Percentiles rank a stretch among this genome's conserved stretches.
phyloP scores from a whole-genome alignment of 2,888 invertebrate genomes.

The Stenotaenia linearis region DNA sequence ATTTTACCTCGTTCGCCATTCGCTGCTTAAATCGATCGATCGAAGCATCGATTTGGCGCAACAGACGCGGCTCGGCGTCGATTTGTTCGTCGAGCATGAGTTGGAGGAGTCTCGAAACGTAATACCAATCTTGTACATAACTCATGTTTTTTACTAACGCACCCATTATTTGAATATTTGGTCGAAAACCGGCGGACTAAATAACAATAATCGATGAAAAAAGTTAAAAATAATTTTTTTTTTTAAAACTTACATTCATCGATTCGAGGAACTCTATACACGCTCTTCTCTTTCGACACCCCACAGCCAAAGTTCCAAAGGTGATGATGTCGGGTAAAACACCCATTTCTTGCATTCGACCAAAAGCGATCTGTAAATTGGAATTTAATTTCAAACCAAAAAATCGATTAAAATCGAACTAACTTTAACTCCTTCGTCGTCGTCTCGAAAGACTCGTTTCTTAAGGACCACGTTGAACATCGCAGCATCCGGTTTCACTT shows the following conservation, averaged over 20 bases:
- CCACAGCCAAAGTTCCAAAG: slow-evolving; percentile 75
- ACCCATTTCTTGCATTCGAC: slow-evolving; percentile 50
- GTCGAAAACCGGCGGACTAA: slow-evolving; percentile 53
- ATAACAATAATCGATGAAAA: too few relatives aligned
- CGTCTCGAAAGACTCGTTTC: slow-evolving; percentile 63
- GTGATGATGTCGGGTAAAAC: slow-evolving; percentile 67
- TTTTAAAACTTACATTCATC: slow-evolving; percentile 59
- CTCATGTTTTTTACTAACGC: slow-evolving; percentile 65
- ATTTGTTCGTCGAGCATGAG: slow-evolving; percentile 58
- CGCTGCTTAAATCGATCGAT: slow-evolving; percentile 54
- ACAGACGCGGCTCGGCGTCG: slow-evolving; percentile 57
- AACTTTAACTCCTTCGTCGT: slow-evolving; percentile 61
- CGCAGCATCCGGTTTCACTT: slow-evolving; percentile 65
- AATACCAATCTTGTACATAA: slow-evolving; percentile 57
- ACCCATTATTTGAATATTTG: slow-evolving; percentile 67
- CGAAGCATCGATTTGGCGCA: slow-evolving; percentile 55
- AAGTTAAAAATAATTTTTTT: background rate
- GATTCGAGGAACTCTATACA: slow-evolving; percentile 62
- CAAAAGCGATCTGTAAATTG: slow-evolving; percentile 50
- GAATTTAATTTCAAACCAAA: too few relatives aligned
- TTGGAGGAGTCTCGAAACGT: slow-evolving; percentile 64
- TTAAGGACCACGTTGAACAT: slow-evolving; percentile 84
- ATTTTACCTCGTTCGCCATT: slow-evolving; percentile 52
- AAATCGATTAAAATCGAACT: slow-evolving; percentile 48
- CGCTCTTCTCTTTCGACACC: slow-evolving; percentile 60